phyloP scores from a whole-genome alignment of 2,113 vertebrate genomes.

The Chascanopsetta lugubris region DNA sequence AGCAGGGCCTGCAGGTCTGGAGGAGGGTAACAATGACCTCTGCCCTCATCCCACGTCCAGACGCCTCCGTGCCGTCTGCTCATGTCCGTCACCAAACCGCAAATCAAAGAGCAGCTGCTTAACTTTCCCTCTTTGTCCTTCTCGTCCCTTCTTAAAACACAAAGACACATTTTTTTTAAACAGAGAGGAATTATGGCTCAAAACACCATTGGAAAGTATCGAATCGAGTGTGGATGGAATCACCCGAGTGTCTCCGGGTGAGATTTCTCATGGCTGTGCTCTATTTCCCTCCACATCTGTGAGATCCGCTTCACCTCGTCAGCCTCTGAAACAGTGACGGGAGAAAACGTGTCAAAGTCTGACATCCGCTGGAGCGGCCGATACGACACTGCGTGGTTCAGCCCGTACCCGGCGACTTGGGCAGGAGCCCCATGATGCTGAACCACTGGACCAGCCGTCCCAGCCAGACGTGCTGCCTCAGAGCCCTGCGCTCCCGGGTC shows the following conservation, averaged over 20 bases:
- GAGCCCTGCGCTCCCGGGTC: constrained; percentile 33
- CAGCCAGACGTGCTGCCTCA: constrained; percentile 66
- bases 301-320: constrained; percentile 60
- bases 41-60: constrained; percentile 55
- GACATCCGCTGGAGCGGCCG: background rate
- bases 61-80: constrained; percentile 49
- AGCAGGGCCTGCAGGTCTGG: constrained; percentile 67
- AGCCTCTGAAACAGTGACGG: constrained; percentile 52
- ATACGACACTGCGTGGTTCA: background rate
- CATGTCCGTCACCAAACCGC: constrained; percentile 58
- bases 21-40: constrained; percentile 60
- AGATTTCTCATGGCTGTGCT: constrained; percentile 43
- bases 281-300: constrained; percentile 71
- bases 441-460: constrained; percentile 71
- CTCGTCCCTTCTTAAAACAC: constrained; percentile 17
- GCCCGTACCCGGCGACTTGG: constrained; percentile 60
- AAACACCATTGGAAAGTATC: background rate
- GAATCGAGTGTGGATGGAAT: background rate
- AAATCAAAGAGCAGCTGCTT: constrained; percentile 56
- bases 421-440: constrained; percentile 66
- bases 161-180: background rate
- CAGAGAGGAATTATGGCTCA: background rate
- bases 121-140: constrained; percentile 15
- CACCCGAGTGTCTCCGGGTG: constrained; percentile 35
- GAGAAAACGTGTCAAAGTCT: constrained; percentile 2